Evolutionary conservation across 2,888 invertebrate species (phyloP).

Genomic region (Lasioglossum malachurum): DNA sequence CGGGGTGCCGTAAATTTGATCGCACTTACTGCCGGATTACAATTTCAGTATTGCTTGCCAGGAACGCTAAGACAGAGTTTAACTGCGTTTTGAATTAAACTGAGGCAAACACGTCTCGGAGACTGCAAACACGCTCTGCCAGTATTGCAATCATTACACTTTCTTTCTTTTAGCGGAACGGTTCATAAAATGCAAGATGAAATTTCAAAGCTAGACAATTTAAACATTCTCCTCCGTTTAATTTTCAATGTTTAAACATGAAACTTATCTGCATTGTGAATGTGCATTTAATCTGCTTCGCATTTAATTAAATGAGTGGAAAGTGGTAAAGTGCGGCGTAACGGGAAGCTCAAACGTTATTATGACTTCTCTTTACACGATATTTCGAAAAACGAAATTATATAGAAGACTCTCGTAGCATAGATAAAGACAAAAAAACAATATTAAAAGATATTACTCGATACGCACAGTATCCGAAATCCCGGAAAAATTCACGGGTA

Average conservation of each 20-base stretch:
- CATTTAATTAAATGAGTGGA: background rate
- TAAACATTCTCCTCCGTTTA: background rate
- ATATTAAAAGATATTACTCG: no score
- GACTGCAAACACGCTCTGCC: background rate
- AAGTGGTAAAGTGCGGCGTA: background rate
- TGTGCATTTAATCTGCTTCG: background rate
- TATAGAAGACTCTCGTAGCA: no score
- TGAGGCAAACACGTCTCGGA: background rate
- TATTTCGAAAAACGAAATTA: no score
- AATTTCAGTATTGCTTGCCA: conserved; percentile 6
- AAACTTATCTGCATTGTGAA: no score
- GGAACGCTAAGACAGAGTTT: background rate
- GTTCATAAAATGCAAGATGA: background rate
- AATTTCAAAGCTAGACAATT: background rate
- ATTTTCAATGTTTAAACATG: background rate
- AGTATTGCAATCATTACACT: background rate
- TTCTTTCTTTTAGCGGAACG: background rate
- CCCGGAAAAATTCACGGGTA: no score
- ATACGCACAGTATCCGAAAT: no score
- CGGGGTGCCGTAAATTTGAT: background rate
- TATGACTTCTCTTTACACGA: no score
- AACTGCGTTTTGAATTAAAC: background rate
- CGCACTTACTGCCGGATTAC: conserved; percentile 17
- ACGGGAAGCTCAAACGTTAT: background rate
- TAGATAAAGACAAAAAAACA: no score